These are phyloP conservation scores for Gymnodraco acuticeps DNA, from an alignment of 2,797 vertebrate genomes.

Conservation along the genomic window DNA sequence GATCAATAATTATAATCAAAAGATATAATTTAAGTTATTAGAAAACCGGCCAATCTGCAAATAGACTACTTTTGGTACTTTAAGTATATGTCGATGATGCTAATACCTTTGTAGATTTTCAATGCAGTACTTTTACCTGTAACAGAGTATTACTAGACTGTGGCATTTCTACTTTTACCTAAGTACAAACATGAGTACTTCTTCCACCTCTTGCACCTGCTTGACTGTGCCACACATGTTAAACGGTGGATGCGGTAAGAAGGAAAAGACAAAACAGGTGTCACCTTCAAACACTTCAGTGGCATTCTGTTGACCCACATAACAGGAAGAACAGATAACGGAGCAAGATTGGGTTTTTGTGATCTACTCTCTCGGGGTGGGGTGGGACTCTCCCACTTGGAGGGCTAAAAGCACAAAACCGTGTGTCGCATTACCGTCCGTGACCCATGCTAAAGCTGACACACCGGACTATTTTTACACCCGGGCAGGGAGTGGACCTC, in stretches of 20 bases:
- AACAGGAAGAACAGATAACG: slow-evolving; percentile 2
- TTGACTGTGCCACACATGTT: not conserved
- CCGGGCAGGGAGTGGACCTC: slow-evolving; percentile 66
- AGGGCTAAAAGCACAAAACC: slow-evolving; percentile 1
- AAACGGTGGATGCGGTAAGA: not conserved
- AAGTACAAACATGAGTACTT: too few species aligned
- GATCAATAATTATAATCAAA: too few species aligned
- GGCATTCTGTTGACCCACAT: slow-evolving; percentile 60
- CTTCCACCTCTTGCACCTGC: too few species aligned
- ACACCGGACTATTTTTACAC: slow-evolving; percentile 83
- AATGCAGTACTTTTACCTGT: too few species aligned
- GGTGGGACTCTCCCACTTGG: not conserved
- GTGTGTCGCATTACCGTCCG: slow-evolving; percentile 74
- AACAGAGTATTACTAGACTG: too few species aligned
- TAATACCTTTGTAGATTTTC: too few species aligned
- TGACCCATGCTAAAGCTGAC: slow-evolving; percentile 67
- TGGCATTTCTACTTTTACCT: too few species aligned
- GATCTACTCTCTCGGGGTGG: slow-evolving; percentile 20
- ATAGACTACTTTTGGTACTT: too few species aligned
- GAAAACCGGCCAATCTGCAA: too few species aligned
- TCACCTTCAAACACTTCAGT: slow-evolving; percentile 33
- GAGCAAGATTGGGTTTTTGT: slow-evolving; percentile 2
- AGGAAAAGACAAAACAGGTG: slow-evolving; percentile 63
- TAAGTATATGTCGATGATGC: too few species aligned
- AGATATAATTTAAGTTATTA: too few species aligned